A percentile compares a stretch with the other conserved stretches of the same genome.
Evolutionary conservation across 1,140 invertebrate species (phyloP).

Genomic region (Heterodera carotae): DNA sequence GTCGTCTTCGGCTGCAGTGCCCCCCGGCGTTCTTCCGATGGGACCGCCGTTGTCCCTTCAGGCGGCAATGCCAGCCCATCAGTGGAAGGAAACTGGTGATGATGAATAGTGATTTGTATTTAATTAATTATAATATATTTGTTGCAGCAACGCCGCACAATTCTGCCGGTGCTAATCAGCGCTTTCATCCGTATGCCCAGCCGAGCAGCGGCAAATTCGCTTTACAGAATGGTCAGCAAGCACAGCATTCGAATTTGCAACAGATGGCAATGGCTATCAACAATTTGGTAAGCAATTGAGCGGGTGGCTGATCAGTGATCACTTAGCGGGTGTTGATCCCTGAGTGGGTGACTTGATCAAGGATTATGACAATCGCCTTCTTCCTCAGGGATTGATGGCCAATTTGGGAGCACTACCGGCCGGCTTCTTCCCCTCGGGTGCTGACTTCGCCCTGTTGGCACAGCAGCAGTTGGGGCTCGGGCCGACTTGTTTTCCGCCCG

Average conservation of each 20-base stretch:
- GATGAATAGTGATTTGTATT: not conserved
- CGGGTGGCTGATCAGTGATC: not conserved
- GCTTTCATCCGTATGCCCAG: conserved; percentile 29
- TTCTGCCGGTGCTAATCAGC: conserved; percentile 3
- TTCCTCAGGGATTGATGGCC: conserved; percentile 20
- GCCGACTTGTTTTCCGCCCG: not conserved
- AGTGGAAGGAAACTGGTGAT: not conserved
- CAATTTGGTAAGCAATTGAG: not conserved
- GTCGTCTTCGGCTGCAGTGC: not conserved
- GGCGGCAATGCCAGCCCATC: not conserved
- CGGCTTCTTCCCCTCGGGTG: not conserved
- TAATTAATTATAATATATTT: not conserved
- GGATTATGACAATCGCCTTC: too few relatives aligned
- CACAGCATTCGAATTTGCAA: not conserved
- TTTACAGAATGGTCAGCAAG: not conserved
- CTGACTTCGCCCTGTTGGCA: not conserved
- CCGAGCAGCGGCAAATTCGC: not conserved
- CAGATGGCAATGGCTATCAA: conserved; percentile 23
- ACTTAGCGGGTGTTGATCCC: too few relatives aligned
- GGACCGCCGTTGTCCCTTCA: not conserved
- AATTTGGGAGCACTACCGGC: conserved; percentile 2
- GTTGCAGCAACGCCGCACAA: not conserved
- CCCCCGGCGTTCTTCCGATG: not conserved
- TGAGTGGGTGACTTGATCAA: too few relatives aligned
- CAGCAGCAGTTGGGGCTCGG: conserved; percentile 7